Conservation (phyloP, 2,113 vertebrate species). For the Pan troglodytes region NHGRI_mPanTro3-v2.1_pri NC_072398.2:63645501-63646000, state of each 20-base stretch:
- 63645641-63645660: background rate
- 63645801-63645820: background rate
- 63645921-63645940: background rate
- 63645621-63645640: background rate
- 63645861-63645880: background rate
- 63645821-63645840: background rate
- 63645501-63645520: too few relatives aligned
- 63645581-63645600: background rate
- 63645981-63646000: background rate
- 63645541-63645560: background rate
- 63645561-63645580: background rate
- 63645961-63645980: background rate
- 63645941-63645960: background rate
- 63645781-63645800: background rate
- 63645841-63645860: background rate
- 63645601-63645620: background rate
- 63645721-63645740: background rate
- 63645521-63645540: background rate
- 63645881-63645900: background rate
- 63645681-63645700: background rate
- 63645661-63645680: background rate
- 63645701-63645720: background rate
- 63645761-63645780: background rate
- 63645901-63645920: background rate
- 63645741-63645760: background rate